A percentile compares a stretch with the other conserved stretches of the same genome.
Evolutionary conservation across 2,113 vertebrate species (phyloP).

Genomic region (Thryonomys swinderianus): DNA sequence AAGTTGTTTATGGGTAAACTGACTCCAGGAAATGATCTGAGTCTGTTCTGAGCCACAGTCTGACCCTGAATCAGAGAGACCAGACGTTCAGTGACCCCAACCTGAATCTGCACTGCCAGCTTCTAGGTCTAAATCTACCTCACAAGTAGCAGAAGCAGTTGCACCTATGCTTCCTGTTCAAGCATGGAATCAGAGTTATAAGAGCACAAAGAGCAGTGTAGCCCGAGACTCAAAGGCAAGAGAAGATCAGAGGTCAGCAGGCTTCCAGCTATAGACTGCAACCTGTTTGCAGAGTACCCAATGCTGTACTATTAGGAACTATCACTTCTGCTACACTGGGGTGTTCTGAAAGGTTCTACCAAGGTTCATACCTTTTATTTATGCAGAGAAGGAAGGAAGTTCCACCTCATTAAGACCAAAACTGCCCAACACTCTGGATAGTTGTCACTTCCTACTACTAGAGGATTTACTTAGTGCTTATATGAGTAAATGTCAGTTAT

Average conservation of each 20-base stretch:
- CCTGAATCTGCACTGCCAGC: not conserved
- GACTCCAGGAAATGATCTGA: not conserved
- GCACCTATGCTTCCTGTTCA: not conserved
- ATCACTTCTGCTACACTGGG: not conserved
- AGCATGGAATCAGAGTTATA: not conserved
- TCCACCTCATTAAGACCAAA: not conserved
- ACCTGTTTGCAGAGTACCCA: not conserved
- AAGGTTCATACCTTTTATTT: constrained; percentile 1
- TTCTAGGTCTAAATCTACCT: not conserved
- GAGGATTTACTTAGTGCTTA: not conserved
- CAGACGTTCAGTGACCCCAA: not conserved
- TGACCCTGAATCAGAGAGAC: not conserved
- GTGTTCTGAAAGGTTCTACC: not conserved
- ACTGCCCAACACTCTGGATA: not conserved
- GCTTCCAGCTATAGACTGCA: not conserved
- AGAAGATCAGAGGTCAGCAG: not conserved
- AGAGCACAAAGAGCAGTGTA: not conserved
- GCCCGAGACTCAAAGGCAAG: not conserved
- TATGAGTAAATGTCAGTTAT: not conserved
- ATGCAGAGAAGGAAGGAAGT: not conserved
- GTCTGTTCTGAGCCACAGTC: not conserved
- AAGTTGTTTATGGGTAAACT: not conserved
- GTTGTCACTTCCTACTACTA: not conserved
- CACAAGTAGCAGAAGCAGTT: not conserved
- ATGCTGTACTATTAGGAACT: not conserved